phyloP scores from a whole-genome alignment of 2,797 vertebrate genomes.

The Chaunax sp. region DNA sequence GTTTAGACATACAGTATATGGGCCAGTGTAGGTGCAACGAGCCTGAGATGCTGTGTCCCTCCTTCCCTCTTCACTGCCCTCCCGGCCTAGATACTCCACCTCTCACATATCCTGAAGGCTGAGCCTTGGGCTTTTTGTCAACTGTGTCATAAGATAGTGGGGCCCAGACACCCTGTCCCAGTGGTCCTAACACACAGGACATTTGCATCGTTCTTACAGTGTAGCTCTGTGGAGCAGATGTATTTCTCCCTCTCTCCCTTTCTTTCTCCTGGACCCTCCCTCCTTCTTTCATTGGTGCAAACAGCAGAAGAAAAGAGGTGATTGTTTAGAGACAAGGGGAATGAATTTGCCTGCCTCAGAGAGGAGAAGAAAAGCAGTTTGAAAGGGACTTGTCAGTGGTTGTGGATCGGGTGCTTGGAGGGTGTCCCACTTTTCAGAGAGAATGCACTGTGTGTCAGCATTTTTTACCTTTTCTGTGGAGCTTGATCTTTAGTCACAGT shows the following conservation, averaged over 20 bases:
- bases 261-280: constrained; percentile 59
- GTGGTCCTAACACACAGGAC: constrained; percentile 74
- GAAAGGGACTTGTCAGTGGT: constrained; percentile 76
- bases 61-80: constrained; percentile 50
- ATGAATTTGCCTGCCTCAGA: constrained; percentile 82
- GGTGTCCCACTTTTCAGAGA: constrained; percentile 85
- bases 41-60: constrained; percentile 65
- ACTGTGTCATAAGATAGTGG: constrained; percentile 81
- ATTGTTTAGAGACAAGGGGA: constrained; percentile 82
- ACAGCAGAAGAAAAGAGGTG: constrained; percentile 77
- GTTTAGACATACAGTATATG: constrained; percentile 23
- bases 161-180: constrained; percentile 81
- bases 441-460: constrained; percentile 80
- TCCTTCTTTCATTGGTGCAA: constrained; percentile 69
- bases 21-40: constrained; percentile 52
- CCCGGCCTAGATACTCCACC: constrained; percentile 75
- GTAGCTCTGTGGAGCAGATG: constrained; percentile 64
- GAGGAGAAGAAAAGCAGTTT: constrained; percentile 78
- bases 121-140: constrained; percentile 80
- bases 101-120: constrained; percentile 81
- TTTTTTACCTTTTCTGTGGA: constrained; percentile 53
- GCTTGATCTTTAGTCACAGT: constrained; percentile 54
- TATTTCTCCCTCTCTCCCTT: constrained; percentile 53
- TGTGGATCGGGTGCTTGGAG: constrained; percentile 74
- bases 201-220: constrained; percentile 63